A percentile compares a stretch with the other conserved stretches of the same genome.
These are phyloP conservation scores for Dipodomys merriami DNA, from an alignment of 2,113 vertebrate species.

Conservation along the genomic window DNA sequence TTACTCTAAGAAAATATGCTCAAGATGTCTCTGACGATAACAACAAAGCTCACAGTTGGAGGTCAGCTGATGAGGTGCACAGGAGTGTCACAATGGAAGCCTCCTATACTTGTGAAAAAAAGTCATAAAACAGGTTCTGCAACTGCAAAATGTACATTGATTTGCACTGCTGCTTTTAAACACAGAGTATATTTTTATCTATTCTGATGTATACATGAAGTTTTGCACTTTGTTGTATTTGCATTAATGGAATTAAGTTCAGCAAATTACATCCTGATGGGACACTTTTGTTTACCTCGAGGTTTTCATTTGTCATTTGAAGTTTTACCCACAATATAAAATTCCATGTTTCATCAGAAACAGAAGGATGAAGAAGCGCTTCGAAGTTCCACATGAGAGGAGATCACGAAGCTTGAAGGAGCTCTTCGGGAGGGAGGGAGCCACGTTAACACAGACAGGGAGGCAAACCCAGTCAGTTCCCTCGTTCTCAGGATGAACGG, in stretches of 20 bases:
- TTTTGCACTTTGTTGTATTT: slow-evolving; percentile 2
- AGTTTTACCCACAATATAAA: slow-evolving; percentile 7
- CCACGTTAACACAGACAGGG: not conserved
- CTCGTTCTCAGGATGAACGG: no score
- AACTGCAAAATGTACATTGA: not conserved
- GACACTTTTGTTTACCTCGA: not conserved
- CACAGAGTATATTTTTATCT: not conserved
- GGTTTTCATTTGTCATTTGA: slow-evolving; percentile 11
- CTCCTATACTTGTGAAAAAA: no score
- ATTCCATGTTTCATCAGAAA: not conserved
- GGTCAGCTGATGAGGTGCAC: no score
- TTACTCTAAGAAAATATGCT: not conserved
- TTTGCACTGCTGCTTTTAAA: not conserved
- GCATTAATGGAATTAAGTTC: not conserved
- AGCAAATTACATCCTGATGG: not conserved
- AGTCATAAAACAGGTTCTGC: not conserved
- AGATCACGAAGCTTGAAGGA: not conserved
- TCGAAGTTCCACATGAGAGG: not conserved
- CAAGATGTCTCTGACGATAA: not conserved
- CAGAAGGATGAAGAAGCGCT: not conserved
- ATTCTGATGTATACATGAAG: not conserved
- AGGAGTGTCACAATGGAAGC: no score
- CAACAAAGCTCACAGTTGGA: not conserved
- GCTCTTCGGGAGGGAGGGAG: not conserved
- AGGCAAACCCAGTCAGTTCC: no score